Evolutionary conservation across 2,797 vertebrate species (phyloP).

Genomic region (Tauraco hartlaubi): DNA sequence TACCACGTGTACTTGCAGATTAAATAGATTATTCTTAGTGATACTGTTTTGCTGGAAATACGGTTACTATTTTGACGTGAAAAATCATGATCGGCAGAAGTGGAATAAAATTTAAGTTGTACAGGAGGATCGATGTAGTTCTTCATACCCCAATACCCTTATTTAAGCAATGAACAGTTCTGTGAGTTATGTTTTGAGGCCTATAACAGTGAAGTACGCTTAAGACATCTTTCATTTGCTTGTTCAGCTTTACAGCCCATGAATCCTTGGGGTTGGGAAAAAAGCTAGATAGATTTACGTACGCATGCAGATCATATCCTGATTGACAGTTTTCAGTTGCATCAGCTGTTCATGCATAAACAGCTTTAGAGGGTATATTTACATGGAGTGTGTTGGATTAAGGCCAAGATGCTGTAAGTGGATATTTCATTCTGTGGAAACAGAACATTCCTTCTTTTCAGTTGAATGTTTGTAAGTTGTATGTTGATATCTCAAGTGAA

Average conservation of each 20-base stretch:
- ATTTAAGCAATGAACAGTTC: neutral
- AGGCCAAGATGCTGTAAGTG: slow-evolving; percentile 54
- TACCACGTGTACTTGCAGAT: neutral
- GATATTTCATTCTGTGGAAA: slow-evolving; percentile 46
- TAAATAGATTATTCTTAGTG: neutral
- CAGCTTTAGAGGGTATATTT: slow-evolving; percentile 65
- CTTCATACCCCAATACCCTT: neutral
- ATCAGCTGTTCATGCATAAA: slow-evolving; percentile 64
- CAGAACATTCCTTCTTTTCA: neutral
- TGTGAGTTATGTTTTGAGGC: neutral
- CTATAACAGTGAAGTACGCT: neutral
- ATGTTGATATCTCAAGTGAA: neutral
- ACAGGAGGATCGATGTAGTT: neutral
- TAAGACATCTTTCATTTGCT: neutral
- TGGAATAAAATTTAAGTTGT: neutral
- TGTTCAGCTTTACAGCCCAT: slow-evolving; percentile 20
- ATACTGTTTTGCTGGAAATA: neutral
- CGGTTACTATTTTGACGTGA: neutral
- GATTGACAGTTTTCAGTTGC: slow-evolving; percentile 67
- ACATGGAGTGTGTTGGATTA: slow-evolving; percentile 49
- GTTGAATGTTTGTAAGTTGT: neutral
- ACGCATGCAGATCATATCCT: slow-evolving; percentile 47
- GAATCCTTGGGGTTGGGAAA: slow-evolving; percentile 16
- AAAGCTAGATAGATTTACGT: neutral
- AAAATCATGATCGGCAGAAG: neutral